These are phyloP conservation scores for Antrozous pallidus DNA, from an alignment of 2,797 vertebrate species.

Conservation along the genomic window DNA sequence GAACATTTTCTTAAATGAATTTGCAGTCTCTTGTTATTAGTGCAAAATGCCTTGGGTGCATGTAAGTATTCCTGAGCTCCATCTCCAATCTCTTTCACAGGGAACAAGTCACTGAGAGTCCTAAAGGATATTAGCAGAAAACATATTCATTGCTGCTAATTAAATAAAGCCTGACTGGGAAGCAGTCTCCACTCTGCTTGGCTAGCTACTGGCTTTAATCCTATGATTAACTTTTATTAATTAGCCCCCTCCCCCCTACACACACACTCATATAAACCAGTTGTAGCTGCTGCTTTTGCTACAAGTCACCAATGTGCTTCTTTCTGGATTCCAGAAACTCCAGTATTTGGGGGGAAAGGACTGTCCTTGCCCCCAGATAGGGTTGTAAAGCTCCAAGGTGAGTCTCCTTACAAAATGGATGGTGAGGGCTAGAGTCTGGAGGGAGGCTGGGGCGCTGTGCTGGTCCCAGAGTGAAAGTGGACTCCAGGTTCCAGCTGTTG, in stretches of 20 bases:
- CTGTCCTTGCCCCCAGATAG: not conserved
- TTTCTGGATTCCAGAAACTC: conserved; percentile 34
- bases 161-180: conserved; percentile 67
- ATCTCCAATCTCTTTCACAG: conserved; percentile 26
- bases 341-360: not conserved
- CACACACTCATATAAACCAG: not conserved
- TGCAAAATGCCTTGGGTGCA: conserved; percentile 22
- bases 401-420: not conserved
- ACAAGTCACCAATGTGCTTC: not conserved
- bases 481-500: not conserved
- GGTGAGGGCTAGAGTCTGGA: not conserved
- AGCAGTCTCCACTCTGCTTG: not conserved
- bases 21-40: conserved; percentile 53
- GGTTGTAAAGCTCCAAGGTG: not conserved
- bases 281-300: not conserved
- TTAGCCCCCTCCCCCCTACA: not conserved
- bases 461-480: not conserved
- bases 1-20: conserved; percentile 65
- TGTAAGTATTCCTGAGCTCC: conserved; percentile 24
- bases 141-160: conserved; percentile 77
- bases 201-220: conserved; percentile 58
- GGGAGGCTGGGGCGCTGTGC: not conserved
- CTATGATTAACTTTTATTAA: conserved; percentile 64
- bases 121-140: conserved; percentile 73
- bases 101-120: conserved; percentile 39